Base-by-base conservation (phyloP, 2,113 vertebrate species). In the Brachyhypopomus occidentalis region DNA sequence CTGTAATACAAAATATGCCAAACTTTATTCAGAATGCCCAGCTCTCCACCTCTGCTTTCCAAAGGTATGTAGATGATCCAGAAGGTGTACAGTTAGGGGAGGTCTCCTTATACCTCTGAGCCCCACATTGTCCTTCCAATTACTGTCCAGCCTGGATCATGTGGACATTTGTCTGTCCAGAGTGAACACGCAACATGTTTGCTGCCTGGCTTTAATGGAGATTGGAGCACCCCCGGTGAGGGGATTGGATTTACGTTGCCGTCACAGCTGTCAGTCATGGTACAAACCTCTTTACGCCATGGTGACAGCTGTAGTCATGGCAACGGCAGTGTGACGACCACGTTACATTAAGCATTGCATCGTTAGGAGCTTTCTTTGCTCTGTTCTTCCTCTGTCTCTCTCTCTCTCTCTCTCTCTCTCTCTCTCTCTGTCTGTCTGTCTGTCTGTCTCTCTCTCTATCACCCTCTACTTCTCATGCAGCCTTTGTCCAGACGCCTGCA, bases 231-330 rank as follows among this genome's bases (percentile, higher is more conserved):
- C 41, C 45, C 66, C 59, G 74, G 69, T 62, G 72, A 84, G 80
- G 84, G 75, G 77, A 85, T 78, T 75, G 80, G 87, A 87, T 90
- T 52, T 91, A 89, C 89, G 80, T 86, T 86, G 81, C 86, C 91
- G 86, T 90, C 90, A 89, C 80, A 86, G 79, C 87, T 88, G 90
- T 88, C 90, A 87, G 79, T 92, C 89, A 90, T 56, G 14, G 74
- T 81, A 22, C 58, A 30, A 83, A 81, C 84, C 80, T 75, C 75
- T 83, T 74, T 72, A 64, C 82, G 73, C 75, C 80, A 88, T 27
- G 71, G 86, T 86, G 90, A 88, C 88, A 90, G 86, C 82, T n/a
- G 90, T 88, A 72, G 85, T 86, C 91, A 92, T 91, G 78, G 90
- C 87, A 91, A 92, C 90, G 77, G 78, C 62, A 85, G 81, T 82